A percentile compares a stretch with the other conserved stretches of the same genome.
Evolutionary conservation across 2,113 vertebrate species (phyloP).

Genomic region (Bufo gargarizans): DNA sequence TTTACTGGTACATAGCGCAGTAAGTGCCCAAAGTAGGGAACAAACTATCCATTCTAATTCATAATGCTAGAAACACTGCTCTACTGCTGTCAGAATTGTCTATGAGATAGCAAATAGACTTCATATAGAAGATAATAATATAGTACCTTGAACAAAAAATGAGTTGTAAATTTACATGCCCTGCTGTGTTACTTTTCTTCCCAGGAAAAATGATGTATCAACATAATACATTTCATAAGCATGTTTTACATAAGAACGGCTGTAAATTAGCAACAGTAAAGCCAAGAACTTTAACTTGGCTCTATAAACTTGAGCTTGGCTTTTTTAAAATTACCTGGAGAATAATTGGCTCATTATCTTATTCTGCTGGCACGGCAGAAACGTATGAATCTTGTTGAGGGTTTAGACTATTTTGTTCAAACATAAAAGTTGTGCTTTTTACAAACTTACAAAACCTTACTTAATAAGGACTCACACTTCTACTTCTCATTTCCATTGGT

Average conservation of each 20-base stretch:
- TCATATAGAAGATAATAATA: background rate
- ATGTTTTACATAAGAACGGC: conserved; percentile 29
- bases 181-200: conserved; percentile 12
- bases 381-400: conserved; percentile 13
- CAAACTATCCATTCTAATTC: background rate
- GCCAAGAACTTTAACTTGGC: conserved; percentile 27
- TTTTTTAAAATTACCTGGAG: conserved; percentile 46
- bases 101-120: conserved; percentile 22
- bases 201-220: conserved; percentile 4
- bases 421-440: background rate
- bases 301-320: conserved; percentile 25
- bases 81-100: background rate
- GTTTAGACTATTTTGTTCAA: conserved; percentile 16
- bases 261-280: conserved; percentile 44
- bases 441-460: background rate
- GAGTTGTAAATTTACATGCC: conserved; percentile 12
- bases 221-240: conserved; percentile 23
- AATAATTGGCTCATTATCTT: conserved; percentile 50
- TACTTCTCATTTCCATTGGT: background rate
- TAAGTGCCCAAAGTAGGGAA: background rate
- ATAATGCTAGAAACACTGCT: background rate
- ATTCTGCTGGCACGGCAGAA: conserved; percentile 27
- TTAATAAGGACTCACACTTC: background rate
- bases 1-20: background rate
- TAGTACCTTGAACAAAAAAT: background rate